A percentile compares a stretch with the other conserved stretches of the same genome.
phyloP scores from a whole-genome alignment of 1,140 invertebrate species.

The Sitobion miscanthi region DNA sequence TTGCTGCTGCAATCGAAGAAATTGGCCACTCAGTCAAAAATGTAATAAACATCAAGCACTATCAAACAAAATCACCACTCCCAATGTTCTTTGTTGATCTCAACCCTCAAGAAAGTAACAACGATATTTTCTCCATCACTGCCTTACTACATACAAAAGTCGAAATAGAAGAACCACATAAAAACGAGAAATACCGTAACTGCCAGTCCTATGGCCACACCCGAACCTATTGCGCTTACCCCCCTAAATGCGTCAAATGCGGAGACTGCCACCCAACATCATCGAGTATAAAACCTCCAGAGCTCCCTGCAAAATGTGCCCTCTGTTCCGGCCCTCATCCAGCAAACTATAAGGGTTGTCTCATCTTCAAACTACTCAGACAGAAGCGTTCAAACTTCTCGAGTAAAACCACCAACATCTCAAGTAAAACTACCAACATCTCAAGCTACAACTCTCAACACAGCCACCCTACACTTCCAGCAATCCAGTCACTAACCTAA shows the following conservation, averaged over 20 bases:
- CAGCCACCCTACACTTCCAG: too few species aligned
- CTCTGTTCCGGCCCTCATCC: neutral
- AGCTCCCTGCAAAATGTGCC: slow-evolving; percentile 24
- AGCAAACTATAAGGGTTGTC: too few species aligned
- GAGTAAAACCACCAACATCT: too few species aligned
- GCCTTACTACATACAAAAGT: neutral
- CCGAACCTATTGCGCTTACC: too few species aligned
- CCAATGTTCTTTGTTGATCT: slow-evolving; percentile 26
- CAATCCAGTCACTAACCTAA: too few species aligned
- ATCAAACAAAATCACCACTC: neutral
- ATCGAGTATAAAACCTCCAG: slow-evolving; percentile 23
- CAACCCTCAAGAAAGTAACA: neutral
- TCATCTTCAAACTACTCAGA: too few species aligned
- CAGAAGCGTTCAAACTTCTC: too few species aligned
- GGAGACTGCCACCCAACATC: neutral
- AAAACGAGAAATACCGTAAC: neutral
- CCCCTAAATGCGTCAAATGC: too few species aligned
- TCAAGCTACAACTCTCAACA: too few species aligned
- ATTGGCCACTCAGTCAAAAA: slow-evolving; percentile 10
- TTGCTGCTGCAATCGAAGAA: neutral
- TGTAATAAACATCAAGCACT: slow-evolving; percentile 11
- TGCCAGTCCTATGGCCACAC: too few species aligned
- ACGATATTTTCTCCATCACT: slow-evolving; percentile 6
- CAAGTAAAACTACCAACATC: too few species aligned
- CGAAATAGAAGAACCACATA: neutral